Percentiles rank a stretch among this genome's conserved stretches.
phyloP scores from a whole-genome alignment of 2,797 vertebrate genomes.

The Anguilla obscura region DNA sequence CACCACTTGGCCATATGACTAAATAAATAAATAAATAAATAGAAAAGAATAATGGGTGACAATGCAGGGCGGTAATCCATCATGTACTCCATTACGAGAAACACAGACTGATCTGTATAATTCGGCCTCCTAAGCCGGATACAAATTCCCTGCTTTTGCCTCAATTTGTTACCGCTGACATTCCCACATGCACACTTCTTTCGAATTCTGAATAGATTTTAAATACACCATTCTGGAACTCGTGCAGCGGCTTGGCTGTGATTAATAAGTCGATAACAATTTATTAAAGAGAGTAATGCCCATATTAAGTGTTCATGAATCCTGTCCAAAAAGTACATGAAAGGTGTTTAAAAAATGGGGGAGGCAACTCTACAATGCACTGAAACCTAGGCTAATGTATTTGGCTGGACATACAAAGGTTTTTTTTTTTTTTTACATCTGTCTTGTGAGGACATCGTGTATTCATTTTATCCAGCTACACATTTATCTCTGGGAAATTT shows the following conservation, averaged over 20 bases:
- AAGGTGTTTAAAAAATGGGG: not conserved
- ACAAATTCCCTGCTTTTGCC: slow-evolving; percentile 70
- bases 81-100: slow-evolving; percentile 72
- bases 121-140: slow-evolving; percentile 73
- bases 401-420: not conserved
- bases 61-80: slow-evolving; percentile 68
- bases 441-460: not conserved
- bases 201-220: slow-evolving; percentile 71
- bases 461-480: not conserved
- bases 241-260: slow-evolving; percentile 28
- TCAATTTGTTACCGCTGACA: slow-evolving; percentile 78
- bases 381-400: not conserved
- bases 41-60: slow-evolving; percentile 67
- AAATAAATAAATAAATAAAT: slow-evolving; percentile 75
- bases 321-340: not conserved
- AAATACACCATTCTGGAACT: slow-evolving; percentile 39
- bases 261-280: not conserved
- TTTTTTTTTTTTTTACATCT: not conserved
- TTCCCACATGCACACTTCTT: slow-evolving; percentile 54
- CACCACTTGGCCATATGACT: slow-evolving; percentile 65
- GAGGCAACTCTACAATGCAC: not conserved
- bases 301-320: not conserved
- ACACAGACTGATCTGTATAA: slow-evolving; percentile 71
- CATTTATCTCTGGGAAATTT: not conserved
- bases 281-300: not conserved